A percentile compares a stretch with the other conserved stretches of the same genome.
Conservation (phyloP, 2,797 vertebrate genomes). For the Anabas testudineus region DNA sequence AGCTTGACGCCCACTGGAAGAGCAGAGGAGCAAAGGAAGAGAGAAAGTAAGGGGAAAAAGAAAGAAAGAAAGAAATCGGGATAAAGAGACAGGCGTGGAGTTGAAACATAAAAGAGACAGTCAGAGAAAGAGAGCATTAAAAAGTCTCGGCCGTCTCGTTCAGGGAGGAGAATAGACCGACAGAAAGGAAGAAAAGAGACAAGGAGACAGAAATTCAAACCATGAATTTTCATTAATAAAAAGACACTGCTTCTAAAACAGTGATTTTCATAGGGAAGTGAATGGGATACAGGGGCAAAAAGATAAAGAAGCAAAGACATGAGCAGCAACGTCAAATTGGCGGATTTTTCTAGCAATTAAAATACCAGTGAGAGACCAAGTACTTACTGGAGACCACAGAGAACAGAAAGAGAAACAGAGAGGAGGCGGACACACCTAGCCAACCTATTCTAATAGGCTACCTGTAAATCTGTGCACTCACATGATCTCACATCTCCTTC, state of each 20-base stretch:
- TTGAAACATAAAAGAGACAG: conserved; percentile 59
- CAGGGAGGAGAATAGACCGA: conserved; percentile 37
- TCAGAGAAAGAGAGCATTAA: conserved; percentile 38
- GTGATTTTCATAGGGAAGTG: conserved; percentile 45
- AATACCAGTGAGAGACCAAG: conserved; percentile 29
- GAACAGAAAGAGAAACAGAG: conserved; percentile 18
- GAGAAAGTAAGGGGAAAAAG: conserved; percentile 47
- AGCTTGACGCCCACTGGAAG: conserved; percentile 82
- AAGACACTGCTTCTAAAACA: conserved; percentile 42
- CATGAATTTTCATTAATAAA: conserved; percentile 69
- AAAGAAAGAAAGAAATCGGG: conserved; percentile 34
- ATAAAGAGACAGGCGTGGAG: conserved; percentile 41
- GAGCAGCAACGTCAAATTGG: conserved; percentile 19
- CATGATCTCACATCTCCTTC: conserved; percentile 19
- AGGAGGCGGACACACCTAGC: conserved; percentile 35
- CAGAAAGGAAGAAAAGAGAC: conserved; percentile 33
- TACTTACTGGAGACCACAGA: conserved; percentile 31
- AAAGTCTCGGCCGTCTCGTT: conserved; percentile 48
- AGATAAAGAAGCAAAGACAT: conserved; percentile 7
- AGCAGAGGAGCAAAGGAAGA: conserved; percentile 66
- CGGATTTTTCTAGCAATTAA: conserved; percentile 32
- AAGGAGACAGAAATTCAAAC: conserved; percentile 43
- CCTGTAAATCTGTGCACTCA: conserved; percentile 40
- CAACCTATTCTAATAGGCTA: conserved; percentile 38
- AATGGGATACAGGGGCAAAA: conserved; percentile 28